Evolutionary conservation across 1,140 invertebrate genomes (phyloP), one percentile per base, ranked within the genome.

Genomic region (Delia radicum): DNA sequence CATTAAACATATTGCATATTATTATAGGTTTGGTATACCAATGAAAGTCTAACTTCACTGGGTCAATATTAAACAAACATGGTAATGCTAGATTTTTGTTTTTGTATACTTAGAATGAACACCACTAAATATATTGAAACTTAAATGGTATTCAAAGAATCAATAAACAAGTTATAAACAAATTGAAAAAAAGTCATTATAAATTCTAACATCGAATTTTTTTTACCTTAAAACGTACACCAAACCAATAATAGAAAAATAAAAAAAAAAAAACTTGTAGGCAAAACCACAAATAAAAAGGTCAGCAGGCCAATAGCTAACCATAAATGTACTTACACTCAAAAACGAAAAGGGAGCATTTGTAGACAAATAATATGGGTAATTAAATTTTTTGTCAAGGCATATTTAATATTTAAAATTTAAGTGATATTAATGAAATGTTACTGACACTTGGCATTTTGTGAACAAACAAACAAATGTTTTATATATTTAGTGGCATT

Each of bases 291-390:
- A 33, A 37, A 69, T 69, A 33, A 74, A 74, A 74, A 65, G 74
- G 74, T 74, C 74, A 74, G 24, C 61, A 46, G 74, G 74, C 74
- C 74, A 74, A 74, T 61, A 31, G 61, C 37, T 61, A 18, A 24
- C 65, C 48, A 33, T 61, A 74, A 61, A 74, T 33, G 33, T 7
- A 42, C 15, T 13, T 42, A 42, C 12, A 42, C 37, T 42, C n/a
- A n/a, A n/a, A n/a, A n/a, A n/a, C n/a, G n/a, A n/a, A n/a, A n/a
- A n/a, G n/a, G n/a, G n/a, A n/a, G n/a, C n/a, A n/a, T n/a, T n/a
- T n/a, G n/a, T n/a, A n/a, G n/a, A n/a, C n/a, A n/a, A n/a, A n/a
- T n/a, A n/a, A n/a, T n/a, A n/a, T n/a, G n/a, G n/a, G n/a, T n/a
- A n/a, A n/a, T n/a, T n/a, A n/a, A n/a, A n/a, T n/a, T n/a, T n/a